A percentile compares a stretch with the other conserved stretches of the same genome.
Conservation (phyloP, 2,888 invertebrate species). For the Galerucella nymphaeae region DNA sequence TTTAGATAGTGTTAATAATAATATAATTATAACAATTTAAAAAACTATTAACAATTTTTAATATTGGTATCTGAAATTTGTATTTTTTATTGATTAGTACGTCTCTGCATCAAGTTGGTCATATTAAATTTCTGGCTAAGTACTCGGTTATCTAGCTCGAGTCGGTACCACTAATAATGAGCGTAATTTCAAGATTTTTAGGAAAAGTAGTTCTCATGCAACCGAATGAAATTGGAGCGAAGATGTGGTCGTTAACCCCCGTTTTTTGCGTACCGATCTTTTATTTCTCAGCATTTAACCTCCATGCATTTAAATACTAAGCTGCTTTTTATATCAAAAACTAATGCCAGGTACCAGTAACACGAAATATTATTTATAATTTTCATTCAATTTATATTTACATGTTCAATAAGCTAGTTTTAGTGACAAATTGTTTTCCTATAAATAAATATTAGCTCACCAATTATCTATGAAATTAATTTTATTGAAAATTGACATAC, state of each 20-base stretch:
- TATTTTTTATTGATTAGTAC: not conserved
- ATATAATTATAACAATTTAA: too few relatives aligned
- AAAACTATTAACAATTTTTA: too few relatives aligned
- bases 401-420: too few relatives aligned
- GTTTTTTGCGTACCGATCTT: slow-evolving; percentile 21
- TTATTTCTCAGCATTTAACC: slow-evolving; percentile 1
- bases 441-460: too few relatives aligned
- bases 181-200: slow-evolving; percentile 38
- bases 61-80: too few relatives aligned
- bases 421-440: too few relatives aligned
- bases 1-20: too few relatives aligned
- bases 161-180: slow-evolving; percentile 36
- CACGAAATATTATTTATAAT: not conserved
- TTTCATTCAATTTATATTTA: not conserved
- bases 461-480: too few relatives aligned
- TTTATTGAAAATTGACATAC: too few relatives aligned
- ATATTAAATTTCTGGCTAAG: slow-evolving; percentile 37
- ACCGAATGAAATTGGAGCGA: slow-evolving; percentile 37
- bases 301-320: slow-evolving; percentile 2
- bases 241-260: slow-evolving; percentile 33
- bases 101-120: slow-evolving; percentile 25
- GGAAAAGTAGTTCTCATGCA: slow-evolving; percentile 38
- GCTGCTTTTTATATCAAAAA: not conserved
- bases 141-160: slow-evolving; percentile 38
- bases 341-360: not conserved